Percentiles rank a stretch among this genome's conserved stretches.
Evolutionary conservation across 2,113 vertebrate species (phyloP).

Genomic region (Salvelinus namaycush): DNA sequence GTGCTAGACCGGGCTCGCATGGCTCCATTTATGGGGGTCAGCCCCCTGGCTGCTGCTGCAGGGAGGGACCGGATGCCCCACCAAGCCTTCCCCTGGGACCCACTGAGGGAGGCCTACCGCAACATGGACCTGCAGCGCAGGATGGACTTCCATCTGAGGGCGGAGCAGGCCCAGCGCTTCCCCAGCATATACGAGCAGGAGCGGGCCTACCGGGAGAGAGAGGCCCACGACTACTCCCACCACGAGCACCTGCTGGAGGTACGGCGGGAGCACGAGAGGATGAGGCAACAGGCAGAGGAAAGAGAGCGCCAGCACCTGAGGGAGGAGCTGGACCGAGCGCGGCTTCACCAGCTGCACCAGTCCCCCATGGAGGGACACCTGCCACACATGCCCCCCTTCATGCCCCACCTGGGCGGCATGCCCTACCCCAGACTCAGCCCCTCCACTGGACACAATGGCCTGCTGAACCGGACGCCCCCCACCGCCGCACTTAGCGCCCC

Average conservation of each 20-base stretch:
- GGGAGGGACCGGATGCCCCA: slow-evolving; percentile 85
- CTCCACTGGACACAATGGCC: slow-evolving; percentile 86
- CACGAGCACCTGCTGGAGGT: slow-evolving; percentile 88
- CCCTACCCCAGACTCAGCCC: slow-evolving; percentile 91
- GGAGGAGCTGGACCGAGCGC: slow-evolving; percentile 89
- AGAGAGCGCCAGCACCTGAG: slow-evolving; percentile 84
- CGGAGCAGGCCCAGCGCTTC: slow-evolving; percentile 83
- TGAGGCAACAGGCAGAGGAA: slow-evolving; percentile 86
- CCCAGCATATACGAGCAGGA: slow-evolving; percentile 83
- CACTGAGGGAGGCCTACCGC: slow-evolving; percentile 85
- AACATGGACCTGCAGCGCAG: slow-evolving; percentile 88
- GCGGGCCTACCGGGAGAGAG: slow-evolving; percentile 85
- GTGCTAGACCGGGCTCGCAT: slow-evolving; percentile 87
- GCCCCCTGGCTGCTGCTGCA: slow-evolving; percentile 73
- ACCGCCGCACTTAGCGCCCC: slow-evolving; percentile 90
- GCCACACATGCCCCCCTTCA: slow-evolving; percentile 84
- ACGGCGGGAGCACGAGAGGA: slow-evolving; percentile 86
- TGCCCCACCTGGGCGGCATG: slow-evolving; percentile 87
- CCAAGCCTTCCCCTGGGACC: slow-evolving; percentile 87
- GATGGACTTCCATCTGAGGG: slow-evolving; percentile 87
- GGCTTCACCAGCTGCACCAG: slow-evolving; percentile 88
- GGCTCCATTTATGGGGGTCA: slow-evolving; percentile 89
- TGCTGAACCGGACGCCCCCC: slow-evolving; percentile 88
- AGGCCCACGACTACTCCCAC: slow-evolving; percentile 89
- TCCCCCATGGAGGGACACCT: slow-evolving; percentile 88